Evolutionary conservation across 2,888 invertebrate genomes (phyloP).

Genomic region (Drosophila leonis): DNA sequence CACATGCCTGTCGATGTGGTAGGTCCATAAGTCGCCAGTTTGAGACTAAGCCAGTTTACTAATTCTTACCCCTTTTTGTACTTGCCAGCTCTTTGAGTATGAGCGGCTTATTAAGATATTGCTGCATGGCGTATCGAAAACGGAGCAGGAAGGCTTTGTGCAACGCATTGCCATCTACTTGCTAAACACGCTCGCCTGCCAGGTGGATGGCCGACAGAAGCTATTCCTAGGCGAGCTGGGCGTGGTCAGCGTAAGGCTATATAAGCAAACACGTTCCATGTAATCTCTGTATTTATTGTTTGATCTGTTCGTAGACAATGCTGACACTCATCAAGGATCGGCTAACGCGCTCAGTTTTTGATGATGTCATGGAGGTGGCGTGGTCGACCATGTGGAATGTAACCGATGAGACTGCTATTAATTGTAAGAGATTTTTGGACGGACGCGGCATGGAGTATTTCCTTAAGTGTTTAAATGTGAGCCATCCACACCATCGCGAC

Average conservation of each 20-base stretch:
- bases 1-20: conserved; percentile 98
- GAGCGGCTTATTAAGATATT: conserved; percentile 93
- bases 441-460: conserved; percentile 96
- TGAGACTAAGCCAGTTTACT: neutral
- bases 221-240: conserved; percentile 95
- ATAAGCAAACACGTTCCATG: neutral
- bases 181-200: conserved; percentile 97
- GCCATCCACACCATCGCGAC: conserved; percentile 28
- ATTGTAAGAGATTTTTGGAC: conserved; percentile 96
- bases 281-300: neutral
- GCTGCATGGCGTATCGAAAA: conserved; percentile 92
- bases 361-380: conserved; percentile 98
- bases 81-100: conserved; percentile 93
- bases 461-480: conserved; percentile 93
- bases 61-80: neutral
- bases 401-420: conserved; percentile 97
- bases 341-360: conserved; percentile 91
- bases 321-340: conserved; percentile 94
- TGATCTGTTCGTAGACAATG: conserved; percentile 89
- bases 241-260: conserved; percentile 90
- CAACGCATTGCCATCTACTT: conserved; percentile 97
- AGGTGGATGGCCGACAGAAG: conserved; percentile 97
- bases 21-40: conserved; percentile 59
- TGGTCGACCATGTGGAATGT: conserved; percentile 99
- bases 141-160: conserved; percentile 95